Evolutionary conservation across 1,140 invertebrate species (phyloP).

Genomic region (Venturia canescens): DNA sequence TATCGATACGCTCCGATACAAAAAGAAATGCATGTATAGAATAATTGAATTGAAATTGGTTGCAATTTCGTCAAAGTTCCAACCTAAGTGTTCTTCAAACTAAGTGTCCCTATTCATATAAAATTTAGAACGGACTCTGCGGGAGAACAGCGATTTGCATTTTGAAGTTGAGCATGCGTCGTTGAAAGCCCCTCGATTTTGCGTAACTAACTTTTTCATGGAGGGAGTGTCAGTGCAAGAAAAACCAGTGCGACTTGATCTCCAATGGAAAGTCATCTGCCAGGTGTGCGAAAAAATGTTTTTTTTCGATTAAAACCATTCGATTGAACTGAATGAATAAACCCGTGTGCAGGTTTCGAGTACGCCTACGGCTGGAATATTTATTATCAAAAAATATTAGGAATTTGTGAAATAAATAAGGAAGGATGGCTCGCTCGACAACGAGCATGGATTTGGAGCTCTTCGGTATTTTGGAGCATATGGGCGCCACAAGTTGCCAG

Average conservation of each 20-base stretch:
- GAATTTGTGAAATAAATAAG: conserved; percentile 23
- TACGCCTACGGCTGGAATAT: conserved; percentile 46
- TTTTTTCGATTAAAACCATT: too few relatives aligned
- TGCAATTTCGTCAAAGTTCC: not conserved
- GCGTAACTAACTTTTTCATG: not conserved
- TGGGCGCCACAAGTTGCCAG: conserved; percentile 45
- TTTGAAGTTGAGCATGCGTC: not conserved
- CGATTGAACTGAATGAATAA: too few relatives aligned
- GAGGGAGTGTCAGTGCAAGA: not conserved
- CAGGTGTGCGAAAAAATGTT: too few relatives aligned
- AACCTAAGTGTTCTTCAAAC: too few relatives aligned
- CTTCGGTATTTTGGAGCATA: not conserved
- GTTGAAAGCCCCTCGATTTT: not conserved
- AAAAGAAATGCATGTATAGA: too few relatives aligned
- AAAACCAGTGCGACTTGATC: not conserved
- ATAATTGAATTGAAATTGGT: too few relatives aligned
- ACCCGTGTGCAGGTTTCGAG: conserved; percentile 44
- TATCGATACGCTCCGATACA: too few relatives aligned
- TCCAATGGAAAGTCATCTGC: too few relatives aligned
- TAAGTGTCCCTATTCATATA: not conserved
- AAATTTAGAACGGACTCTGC: not conserved
- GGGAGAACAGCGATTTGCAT: not conserved
- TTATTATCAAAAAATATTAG: conserved; percentile 35
- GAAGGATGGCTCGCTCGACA: conserved; percentile 11
- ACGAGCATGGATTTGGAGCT: not conserved